Evolutionary conservation across 2,888 invertebrate genomes (phyloP).

Genomic region (Caenorhabditis sp.): DNA sequence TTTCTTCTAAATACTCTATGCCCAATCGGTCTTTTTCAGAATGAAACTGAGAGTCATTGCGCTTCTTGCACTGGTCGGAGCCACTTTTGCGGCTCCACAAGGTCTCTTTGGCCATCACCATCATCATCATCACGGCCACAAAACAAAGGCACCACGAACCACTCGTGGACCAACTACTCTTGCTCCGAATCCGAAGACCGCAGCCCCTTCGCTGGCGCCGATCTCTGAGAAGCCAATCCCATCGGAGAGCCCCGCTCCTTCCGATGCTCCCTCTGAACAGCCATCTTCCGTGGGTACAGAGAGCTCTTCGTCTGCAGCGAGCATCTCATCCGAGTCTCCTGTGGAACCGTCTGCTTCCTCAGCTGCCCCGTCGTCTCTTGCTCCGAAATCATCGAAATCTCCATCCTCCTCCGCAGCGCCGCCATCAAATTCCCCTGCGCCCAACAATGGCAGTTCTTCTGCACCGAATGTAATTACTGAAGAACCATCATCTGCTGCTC

Average conservation of each 20-base stretch:
- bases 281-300: not conserved
- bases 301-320: not conserved
- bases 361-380: not conserved
- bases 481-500: not conserved
- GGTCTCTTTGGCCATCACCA: constrained; percentile 17
- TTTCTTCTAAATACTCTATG: not conserved
- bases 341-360: not conserved
- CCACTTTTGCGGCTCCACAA: constrained; percentile 28
- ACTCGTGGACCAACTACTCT: constrained; percentile 14
- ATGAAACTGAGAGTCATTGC: constrained; percentile 30
- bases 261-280: not conserved
- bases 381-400: not conserved
- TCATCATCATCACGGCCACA: constrained; percentile 38
- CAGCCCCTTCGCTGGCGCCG: constrained; percentile 4
- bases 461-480: not conserved
- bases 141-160: constrained; percentile 32
- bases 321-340: not conserved
- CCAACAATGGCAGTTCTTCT: not conserved
- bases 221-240: not conserved
- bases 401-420: constrained; percentile 7
- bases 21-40: constrained; percentile 16
- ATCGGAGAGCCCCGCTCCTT: constrained; percentile 13
- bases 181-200: not conserved
- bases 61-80: constrained; percentile 25
- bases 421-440: not conserved